phyloP scores from a whole-genome alignment of 2,113 vertebrate species.

The Saccopteryx bilineata region DNA sequence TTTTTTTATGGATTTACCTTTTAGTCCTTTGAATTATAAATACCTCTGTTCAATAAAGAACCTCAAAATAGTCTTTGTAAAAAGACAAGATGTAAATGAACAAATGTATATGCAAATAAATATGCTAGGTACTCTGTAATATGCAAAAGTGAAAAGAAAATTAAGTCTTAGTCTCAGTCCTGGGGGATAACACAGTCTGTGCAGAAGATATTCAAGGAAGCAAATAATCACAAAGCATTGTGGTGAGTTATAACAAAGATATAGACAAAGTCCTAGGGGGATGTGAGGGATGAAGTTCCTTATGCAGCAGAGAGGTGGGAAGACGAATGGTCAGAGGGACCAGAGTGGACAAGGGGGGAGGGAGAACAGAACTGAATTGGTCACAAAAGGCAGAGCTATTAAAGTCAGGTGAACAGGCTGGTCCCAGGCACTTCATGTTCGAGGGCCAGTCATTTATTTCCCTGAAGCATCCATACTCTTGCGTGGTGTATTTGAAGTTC shows the following conservation, averaged over 20 bases:
- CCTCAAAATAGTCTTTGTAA: constrained; percentile 14
- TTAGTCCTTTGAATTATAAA: constrained; percentile 41
- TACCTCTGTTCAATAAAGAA: not conserved
- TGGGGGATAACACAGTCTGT: not conserved
- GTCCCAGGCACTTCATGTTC: not conserved
- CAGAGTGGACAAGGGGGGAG: not conserved
- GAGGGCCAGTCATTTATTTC: not conserved
- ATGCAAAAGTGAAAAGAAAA: constrained; percentile 42
- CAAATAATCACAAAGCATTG: not conserved
- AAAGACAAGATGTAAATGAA: constrained; percentile 31
- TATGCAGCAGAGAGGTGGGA: not conserved
- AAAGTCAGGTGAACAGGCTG: not conserved
- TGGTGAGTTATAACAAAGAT: not conserved
- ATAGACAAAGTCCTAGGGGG: not conserved
- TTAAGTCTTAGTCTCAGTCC: not conserved
- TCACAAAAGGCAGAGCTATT: not conserved
- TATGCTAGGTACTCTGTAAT: not conserved
- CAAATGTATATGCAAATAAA: constrained; percentile 44
- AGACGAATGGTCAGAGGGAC: not conserved
- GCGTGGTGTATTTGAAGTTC: not conserved
- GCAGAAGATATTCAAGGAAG: not conserved
- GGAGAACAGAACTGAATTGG: not conserved
- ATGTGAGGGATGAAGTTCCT: not conserved
- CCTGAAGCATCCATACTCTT: not conserved
- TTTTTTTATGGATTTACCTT: constrained; percentile 60